These are phyloP conservation scores for Anolis sagrei DNA, from an alignment of 2,113 vertebrate genomes.

Conservation along the genomic window DNA sequence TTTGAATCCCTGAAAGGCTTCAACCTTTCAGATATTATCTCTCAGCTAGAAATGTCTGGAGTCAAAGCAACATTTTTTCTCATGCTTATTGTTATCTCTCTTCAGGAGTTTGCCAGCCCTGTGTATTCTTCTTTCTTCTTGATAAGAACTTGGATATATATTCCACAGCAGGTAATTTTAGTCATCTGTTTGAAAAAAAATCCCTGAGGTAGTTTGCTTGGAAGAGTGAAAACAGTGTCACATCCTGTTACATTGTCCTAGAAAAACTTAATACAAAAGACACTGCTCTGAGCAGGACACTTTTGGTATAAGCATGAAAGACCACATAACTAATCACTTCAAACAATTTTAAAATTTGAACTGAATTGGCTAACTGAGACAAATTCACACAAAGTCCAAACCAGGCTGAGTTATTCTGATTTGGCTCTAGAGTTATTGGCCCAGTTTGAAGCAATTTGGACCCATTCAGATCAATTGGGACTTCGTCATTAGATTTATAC, in stretches of 20 bases:
- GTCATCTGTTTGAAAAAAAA: constrained; percentile 21
- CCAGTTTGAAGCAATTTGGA: not conserved
- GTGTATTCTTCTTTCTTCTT: constrained; percentile 10
- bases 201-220: not conserved
- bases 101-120: constrained; percentile 1
- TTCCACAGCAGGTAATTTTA: constrained; percentile 21
- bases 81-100: not conserved
- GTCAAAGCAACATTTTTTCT: not conserved
- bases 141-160: constrained; percentile 6
- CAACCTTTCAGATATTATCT: not conserved
- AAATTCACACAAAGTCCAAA: no score
- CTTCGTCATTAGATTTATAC: no score
- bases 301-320: not conserved
- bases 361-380: no score
- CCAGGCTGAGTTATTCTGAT: no score
- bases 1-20: not conserved
- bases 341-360: not conserved
- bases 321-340: no score
- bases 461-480: not conserved
- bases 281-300: not conserved
- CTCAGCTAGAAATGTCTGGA: not conserved
- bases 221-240: not conserved
- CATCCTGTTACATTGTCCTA: not conserved
- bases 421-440: not conserved
- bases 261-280: not conserved